A percentile compares a stretch with the other conserved stretches of the same genome.
Evolutionary conservation across 2,113 vertebrate genomes (phyloP).

Genomic region (Eurypyga helias): DNA sequence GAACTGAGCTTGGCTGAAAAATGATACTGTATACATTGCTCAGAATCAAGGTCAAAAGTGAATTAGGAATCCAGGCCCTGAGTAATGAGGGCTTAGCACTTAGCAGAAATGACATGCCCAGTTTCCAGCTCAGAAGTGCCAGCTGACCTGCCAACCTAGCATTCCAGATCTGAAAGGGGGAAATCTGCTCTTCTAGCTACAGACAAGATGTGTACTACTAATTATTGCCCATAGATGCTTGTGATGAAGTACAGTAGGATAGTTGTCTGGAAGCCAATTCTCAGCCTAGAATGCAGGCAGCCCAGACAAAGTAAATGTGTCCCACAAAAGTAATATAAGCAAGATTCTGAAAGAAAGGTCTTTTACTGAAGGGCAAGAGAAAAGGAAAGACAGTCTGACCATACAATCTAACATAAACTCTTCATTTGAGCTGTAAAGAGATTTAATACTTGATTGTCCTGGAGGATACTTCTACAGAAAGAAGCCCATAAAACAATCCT

Average conservation of each 20-base stretch:
- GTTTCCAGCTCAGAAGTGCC: constrained; percentile 57
- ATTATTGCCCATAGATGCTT: constrained; percentile 40
- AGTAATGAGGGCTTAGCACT: constrained; percentile 67
- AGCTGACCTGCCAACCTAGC: constrained; percentile 66
- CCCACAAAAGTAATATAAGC: background rate
- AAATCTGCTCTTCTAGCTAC: constrained; percentile 57
- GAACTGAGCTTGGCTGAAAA: constrained; percentile 31
- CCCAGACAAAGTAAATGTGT: background rate
- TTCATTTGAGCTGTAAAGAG: background rate
- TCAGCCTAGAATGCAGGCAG: background rate
- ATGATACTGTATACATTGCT: constrained; percentile 43
- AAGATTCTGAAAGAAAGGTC: background rate
- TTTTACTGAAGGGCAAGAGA: background rate
- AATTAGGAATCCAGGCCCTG: constrained; percentile 44
- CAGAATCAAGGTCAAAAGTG: constrained; percentile 64
- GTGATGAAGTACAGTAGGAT: constrained; percentile 29
- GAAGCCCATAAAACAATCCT: background rate
- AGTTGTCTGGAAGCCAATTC: constrained; percentile 23
- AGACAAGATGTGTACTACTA: constrained; percentile 47
- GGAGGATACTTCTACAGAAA: background rate
- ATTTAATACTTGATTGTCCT: background rate
- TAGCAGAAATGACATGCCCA: constrained; percentile 58
- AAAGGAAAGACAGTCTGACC: background rate
- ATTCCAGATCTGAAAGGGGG: constrained; percentile 57
- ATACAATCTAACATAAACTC: background rate